Percentiles rank a stretch among this genome's conserved stretches.
These are phyloP conservation scores for Heteromyza rotundicornis DNA, from an alignment of 2,888 invertebrate species.

Conservation along the genomic window DNA sequence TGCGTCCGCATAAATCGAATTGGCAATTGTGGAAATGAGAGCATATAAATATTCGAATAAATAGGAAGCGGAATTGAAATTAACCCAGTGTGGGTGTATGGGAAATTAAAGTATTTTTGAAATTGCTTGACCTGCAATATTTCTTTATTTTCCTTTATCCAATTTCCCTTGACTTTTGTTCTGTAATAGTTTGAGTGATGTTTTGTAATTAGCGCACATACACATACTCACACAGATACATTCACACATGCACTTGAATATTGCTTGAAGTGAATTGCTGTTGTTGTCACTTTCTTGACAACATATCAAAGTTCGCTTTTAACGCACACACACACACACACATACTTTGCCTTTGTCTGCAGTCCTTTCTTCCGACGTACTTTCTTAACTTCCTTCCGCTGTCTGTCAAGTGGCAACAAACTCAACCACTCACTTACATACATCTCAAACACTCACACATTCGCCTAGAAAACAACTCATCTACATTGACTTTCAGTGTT, in stretches of 20 bases:
- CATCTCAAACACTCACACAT: not conserved
- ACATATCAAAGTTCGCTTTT: slow-evolving; percentile 10
- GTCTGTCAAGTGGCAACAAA: slow-evolving; percentile 16
- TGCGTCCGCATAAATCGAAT: slow-evolving; percentile 25
- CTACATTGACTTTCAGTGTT: not conserved
- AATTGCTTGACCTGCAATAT: too few species aligned
- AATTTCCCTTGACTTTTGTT: slow-evolving; percentile 14
- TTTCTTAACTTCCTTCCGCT: not conserved
- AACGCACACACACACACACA: slow-evolving; percentile 7
- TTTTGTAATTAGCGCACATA: slow-evolving; percentile 19
- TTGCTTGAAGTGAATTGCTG: not conserved
- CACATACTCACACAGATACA: slow-evolving; percentile 26
- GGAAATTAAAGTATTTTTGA: too few species aligned
- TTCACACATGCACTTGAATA: slow-evolving; percentile 13
- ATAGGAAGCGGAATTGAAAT: too few species aligned
- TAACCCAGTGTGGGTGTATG: too few species aligned
- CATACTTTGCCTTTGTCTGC: not conserved
- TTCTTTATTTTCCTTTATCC: too few species aligned
- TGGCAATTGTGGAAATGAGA: slow-evolving; percentile 8
- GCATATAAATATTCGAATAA: not conserved
- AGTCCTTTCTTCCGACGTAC: not conserved
- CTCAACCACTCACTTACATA: not conserved
- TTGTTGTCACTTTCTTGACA: slow-evolving; percentile 19
- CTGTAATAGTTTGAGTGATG: slow-evolving; percentile 48
- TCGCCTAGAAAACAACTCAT: not conserved